Base-by-base conservation (phyloP, 2,888 invertebrate genomes). In the Conops quadrifasciatus region DNA sequence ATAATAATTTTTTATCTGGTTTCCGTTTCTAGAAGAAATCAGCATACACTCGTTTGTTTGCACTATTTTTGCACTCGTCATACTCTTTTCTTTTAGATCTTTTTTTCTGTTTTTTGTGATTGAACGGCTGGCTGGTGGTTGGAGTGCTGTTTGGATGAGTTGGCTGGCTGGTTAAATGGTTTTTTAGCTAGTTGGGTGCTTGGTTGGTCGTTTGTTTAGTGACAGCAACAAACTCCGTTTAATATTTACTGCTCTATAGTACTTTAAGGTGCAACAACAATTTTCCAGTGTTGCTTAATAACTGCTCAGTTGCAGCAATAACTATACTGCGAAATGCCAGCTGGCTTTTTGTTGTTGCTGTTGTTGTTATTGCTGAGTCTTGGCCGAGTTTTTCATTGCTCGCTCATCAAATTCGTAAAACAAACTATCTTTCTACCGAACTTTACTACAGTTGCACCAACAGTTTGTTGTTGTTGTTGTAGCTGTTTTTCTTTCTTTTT, bases 21-120 rank as follows among this genome's bases (percentile, higher is more conserved):
- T 43, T 5, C 5, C 45, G 45, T 43, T 43, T 43, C 13, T 43
- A 5, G 45, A 43, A 13, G 5, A 13, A 11, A 11, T 43, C 45
- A 11, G 45, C 45, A 5, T 43, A 43, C 45, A 43, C 45, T 43
- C 45, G 45, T 59, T 16, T 4, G 16, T 26, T 47, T 63, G 45
- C 19, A 7, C 16, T 63, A n/a, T 15, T 24, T 21, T 47, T 63
- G 63, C 63, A 26, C 47, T 47, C 63, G 45, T 47, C 26, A 16
- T 15, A 47, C 26, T 26, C 43, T 45, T 64, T 63, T 15, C 13
- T 15, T 56, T 21, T 24, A 13, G 56, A 4, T 26, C 5, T 58
- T 2, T 58, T 24, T 13, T 2, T 24, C 24, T 24, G 28, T 24
- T 58, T 58, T 26, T 26, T 43, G 13, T 16, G 58, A 26, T 26